phyloP scores from a whole-genome alignment of 1,140 invertebrate genomes.

The Hyles euphorbiae region DNA sequence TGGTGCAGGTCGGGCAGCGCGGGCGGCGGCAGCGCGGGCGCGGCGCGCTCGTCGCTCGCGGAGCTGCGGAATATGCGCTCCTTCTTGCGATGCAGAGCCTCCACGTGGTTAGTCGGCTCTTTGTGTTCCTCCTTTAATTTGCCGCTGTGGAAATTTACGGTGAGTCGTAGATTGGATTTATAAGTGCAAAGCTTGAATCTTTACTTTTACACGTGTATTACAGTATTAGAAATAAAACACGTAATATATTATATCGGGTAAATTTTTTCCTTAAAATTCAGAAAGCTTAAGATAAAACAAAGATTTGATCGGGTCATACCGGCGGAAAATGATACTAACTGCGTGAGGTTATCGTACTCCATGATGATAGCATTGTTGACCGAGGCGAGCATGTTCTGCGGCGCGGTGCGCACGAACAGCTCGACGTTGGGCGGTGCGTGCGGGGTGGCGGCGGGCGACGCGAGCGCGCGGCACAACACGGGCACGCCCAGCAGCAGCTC shows the following conservation, averaged over 20 bases:
- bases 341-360: constrained; percentile 61
- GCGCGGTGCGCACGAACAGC: constrained; percentile 77
- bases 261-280: no score
- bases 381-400: constrained; percentile 76
- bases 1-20: constrained; percentile 48
- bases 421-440: constrained; percentile 73
- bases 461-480: constrained; percentile 62
- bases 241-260: no score
- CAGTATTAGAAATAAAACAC: no score
- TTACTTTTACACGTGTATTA: no score
- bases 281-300: no score
- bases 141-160: constrained; percentile 25
- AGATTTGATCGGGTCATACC: background rate
- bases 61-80: constrained; percentile 56
- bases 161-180: no score
- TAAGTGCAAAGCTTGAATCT: no score
- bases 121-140: constrained; percentile 46
- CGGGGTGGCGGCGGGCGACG: constrained; percentile 62
- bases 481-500: constrained; percentile 61
- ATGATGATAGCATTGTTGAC: constrained; percentile 78
- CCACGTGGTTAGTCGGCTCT: constrained; percentile 41
- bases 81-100: constrained; percentile 57
- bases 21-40: constrained; percentile 43
- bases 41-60: constrained; percentile 15
- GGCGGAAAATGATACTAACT: constrained; percentile 24